Conservation (phyloP, 2,113 vertebrate species). For the Silurus asotus region DNA sequence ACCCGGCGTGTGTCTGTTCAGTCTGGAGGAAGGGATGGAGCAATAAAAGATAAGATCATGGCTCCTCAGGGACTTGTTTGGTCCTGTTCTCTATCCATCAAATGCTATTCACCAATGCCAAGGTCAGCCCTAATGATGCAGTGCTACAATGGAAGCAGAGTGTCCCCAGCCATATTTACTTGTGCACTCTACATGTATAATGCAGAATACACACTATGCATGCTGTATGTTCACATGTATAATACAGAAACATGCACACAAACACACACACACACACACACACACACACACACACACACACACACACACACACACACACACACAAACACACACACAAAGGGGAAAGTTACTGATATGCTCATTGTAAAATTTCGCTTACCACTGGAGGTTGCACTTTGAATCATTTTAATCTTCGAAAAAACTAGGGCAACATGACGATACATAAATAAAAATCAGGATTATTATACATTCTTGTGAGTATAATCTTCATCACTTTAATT, state of each 20-base stretch:
- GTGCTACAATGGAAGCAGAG: conserved; percentile 59
- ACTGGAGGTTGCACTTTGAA: neutral
- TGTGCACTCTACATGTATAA: conserved; percentile 36
- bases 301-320: neutral
- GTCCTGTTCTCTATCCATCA: conserved; percentile 79
- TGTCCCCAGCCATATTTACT: conserved; percentile 40
- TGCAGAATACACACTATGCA: conserved; percentile 32
- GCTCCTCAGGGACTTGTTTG: conserved; percentile 74
- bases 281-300: neutral
- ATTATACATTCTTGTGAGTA: neutral
- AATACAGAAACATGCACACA: conserved; percentile 2
- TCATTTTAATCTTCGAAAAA: neutral
- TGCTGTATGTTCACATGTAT: conserved; percentile 38
- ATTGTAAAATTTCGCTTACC: neutral
- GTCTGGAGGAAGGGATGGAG: conserved; percentile 75
- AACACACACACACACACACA: neutral
- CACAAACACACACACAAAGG: neutral
- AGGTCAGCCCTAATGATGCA: conserved; percentile 85
- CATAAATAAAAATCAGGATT: neutral
- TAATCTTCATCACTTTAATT: neutral
- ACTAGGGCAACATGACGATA: neutral
- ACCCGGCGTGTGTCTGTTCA: conserved; percentile 71
- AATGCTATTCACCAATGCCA: conserved; percentile 71
- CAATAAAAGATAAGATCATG: conserved; percentile 77
- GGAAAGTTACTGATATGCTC: conserved; percentile 6